These are phyloP conservation scores for Pseudanteris insignis DNA, from an alignment of 2,888 invertebrate genomes.

Conservation along the genomic window DNA sequence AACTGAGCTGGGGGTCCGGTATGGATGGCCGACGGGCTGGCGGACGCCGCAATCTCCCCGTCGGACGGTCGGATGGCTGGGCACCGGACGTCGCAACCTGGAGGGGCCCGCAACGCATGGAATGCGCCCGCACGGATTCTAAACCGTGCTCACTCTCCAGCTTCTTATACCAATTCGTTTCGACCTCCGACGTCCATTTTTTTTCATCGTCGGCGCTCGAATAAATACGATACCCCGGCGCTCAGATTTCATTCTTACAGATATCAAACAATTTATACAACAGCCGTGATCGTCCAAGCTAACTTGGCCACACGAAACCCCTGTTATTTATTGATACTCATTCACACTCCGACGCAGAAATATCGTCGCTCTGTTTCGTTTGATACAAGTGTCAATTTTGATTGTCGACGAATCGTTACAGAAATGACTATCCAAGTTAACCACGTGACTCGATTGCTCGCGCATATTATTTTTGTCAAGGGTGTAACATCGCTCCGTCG, in stretches of 20 bases:
- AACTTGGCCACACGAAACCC: too few species aligned
- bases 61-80: slow-evolving; percentile 59
- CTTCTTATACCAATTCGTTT: slow-evolving; percentile 49
- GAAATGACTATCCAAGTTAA: too few species aligned
- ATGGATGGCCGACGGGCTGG: slow-evolving; percentile 58
- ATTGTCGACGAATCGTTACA: too few species aligned
- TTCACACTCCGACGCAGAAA: too few species aligned
- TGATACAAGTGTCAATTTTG: too few species aligned
- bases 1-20: slow-evolving; percentile 48
- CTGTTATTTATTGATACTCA: too few species aligned
- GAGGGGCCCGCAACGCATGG: slow-evolving; percentile 50
- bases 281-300: too few species aligned
- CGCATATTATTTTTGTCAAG: too few species aligned
- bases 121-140: slow-evolving; percentile 65
- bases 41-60: slow-evolving; percentile 60
- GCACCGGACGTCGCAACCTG: slow-evolving; percentile 53
- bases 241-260: slow-evolving; percentile 21
- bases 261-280: slow-evolving; percentile 1
- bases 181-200: slow-evolving; percentile 56
- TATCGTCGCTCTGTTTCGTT: too few species aligned
- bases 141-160: slow-evolving; percentile 55
- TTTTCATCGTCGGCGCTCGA: slow-evolving; percentile 14
- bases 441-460: too few species aligned
- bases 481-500: too few species aligned
- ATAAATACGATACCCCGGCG: slow-evolving; percentile 10